These are phyloP conservation scores for Xenus cinereus DNA, from an alignment of 2,113 vertebrate species.

Conservation along the genomic window DNA sequence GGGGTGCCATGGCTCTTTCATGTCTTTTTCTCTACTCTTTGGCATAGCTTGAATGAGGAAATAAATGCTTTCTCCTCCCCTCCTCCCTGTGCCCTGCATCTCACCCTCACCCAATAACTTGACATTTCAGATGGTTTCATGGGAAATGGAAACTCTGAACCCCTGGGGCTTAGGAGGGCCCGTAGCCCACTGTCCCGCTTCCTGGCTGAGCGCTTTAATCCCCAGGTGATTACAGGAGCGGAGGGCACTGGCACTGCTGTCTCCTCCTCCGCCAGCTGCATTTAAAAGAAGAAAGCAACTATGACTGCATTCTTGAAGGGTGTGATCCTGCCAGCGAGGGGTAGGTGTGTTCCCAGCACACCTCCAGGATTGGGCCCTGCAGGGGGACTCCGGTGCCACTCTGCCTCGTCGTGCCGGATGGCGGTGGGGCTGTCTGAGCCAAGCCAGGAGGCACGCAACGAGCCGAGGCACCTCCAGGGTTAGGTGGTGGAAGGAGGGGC, in stretches of 20 bases:
- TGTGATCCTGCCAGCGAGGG: background rate
- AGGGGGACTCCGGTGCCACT: background rate
- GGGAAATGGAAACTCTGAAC: slow-evolving; percentile 25
- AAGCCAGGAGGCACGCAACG: fast-evolving
- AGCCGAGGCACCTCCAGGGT: background rate
- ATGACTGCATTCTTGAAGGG: slow-evolving; percentile 43
- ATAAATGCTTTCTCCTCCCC: background rate
- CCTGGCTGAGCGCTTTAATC: slow-evolving; percentile 15
- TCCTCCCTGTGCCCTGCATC: background rate
- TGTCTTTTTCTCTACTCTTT: background rate
- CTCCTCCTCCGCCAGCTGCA: slow-evolving; percentile 19
- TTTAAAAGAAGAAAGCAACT: slow-evolving; percentile 46
- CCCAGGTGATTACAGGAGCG: slow-evolving; percentile 24
- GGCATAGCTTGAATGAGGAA: background rate
- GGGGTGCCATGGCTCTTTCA: background rate
- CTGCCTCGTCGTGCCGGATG: background rate
- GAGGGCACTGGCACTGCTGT: background rate
- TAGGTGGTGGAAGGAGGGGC: background rate
- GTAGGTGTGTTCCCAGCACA: slow-evolving; percentile 36
- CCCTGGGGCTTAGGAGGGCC: slow-evolving; percentile 58
- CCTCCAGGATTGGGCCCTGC: background rate
- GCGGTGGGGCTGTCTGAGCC: background rate
- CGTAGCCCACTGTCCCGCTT: slow-evolving; percentile 18
- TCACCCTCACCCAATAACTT: background rate
- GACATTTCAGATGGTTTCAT: slow-evolving; percentile 4